These are phyloP conservation scores for Peribatodes rhomboidaria DNA, from an alignment of 2,888 invertebrate genomes.

Conservation along the genomic window DNA sequence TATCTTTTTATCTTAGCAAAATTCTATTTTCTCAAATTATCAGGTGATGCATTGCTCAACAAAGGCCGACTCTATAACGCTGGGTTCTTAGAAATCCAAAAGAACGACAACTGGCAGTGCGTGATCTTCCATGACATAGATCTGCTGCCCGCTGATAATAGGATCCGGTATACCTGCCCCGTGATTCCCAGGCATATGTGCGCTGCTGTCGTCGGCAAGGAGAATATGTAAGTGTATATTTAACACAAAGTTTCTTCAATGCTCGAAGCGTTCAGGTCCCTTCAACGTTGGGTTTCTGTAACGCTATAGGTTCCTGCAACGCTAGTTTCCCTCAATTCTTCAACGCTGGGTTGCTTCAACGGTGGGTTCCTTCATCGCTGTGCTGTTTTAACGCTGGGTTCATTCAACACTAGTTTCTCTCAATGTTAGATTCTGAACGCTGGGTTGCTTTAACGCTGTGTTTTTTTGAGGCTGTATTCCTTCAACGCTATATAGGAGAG, in stretches of 20 bases:
- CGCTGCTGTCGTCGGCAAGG: constrained; percentile 71
- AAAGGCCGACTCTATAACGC: constrained; percentile 97
- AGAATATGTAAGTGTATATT: constrained; percentile 43
- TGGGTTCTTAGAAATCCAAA: constrained; percentile 94
- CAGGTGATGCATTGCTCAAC: constrained; percentile 88
- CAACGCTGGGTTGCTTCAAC: too few species aligned
- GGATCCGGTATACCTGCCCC: constrained; percentile 95
- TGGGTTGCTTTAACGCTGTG: too few species aligned
- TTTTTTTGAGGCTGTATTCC: too few species aligned
- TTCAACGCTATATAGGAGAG: too few species aligned
- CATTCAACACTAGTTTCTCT: not conserved
- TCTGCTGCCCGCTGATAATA: constrained; percentile 94
- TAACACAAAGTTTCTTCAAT: too few species aligned
- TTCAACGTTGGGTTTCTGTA: not conserved
- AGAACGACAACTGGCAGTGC: constrained; percentile 90
- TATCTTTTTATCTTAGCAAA: too few species aligned
- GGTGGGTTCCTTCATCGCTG: not conserved
- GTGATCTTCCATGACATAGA: constrained; percentile 98
- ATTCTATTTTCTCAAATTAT: not conserved
- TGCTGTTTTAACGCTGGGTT: too few species aligned
- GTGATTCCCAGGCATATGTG: constrained; percentile 96
- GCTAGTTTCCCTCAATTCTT: too few species aligned
- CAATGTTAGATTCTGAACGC: not conserved
- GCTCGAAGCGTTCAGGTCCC: too few species aligned
- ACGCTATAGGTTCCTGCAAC: not conserved